Evolutionary conservation across 1,140 invertebrate genomes (phyloP), one percentile per base, ranked within the genome.

Genomic region (Drosophila pectinifera): DNA sequence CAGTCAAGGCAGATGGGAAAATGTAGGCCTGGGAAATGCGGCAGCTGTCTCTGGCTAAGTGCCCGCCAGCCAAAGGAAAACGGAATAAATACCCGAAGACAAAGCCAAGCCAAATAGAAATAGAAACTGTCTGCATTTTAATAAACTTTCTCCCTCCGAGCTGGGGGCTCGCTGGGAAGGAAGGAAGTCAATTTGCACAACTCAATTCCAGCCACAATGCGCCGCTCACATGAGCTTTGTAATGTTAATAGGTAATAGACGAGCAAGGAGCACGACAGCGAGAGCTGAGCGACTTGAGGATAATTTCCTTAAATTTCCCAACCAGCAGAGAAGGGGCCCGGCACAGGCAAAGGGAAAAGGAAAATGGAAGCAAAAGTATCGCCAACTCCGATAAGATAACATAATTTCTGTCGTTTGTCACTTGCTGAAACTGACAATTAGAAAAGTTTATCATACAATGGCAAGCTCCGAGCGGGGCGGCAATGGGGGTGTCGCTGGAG

Each of bases 341-440:
- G n/a, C n/a, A n/a, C n/a, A n/a, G n/a, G n/a, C n/a, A n/a, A n/a
- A n/a, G n/a, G n/a, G n/a, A n/a, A n/a, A n/a, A n/a, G n/a, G n/a
- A n/a, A n/a, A 22, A 22, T 22, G 22, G 39, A 34, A 73, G 79
- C 38, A 79, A 84, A 75, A 89, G 83, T 84, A 76, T 65, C 80
- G 70, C 76, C 75, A 88, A 88, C 84, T 88, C 79, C 79, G 84
- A 83, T 88, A 88, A 88, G 84, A 88, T 88, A 89, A 88, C 80
- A 88, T 88, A 88, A 88, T 88, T 88, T 88, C 83, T 88, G 83
- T 89, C 83, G 83, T 88, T 88, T 88, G 83, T 88, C 83, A 88
- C 83, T 88, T 88, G 84, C 84, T 88, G 83, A 80, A 88, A 88
- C 83, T 88, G 83, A 88, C 83, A 88, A 88, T 88, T 89, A 88